Evolutionary conservation across 2,113 vertebrate genomes (phyloP).

Genomic region (Bagarius yarrelli): DNA sequence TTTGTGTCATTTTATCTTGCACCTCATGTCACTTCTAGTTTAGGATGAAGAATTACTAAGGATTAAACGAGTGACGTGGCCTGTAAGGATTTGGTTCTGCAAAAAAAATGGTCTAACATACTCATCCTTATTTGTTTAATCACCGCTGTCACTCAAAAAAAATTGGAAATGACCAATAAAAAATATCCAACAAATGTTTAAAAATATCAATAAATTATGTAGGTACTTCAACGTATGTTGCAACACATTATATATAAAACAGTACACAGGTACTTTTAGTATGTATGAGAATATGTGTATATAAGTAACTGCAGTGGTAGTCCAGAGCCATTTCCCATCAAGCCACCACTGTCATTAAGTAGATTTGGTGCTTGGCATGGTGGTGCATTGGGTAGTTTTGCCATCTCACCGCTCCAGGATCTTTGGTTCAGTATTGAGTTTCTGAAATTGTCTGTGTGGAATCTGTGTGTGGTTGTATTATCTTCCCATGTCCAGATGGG

Average conservation of each 20-base stretch:
- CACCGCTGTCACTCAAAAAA: neutral
- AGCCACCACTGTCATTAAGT: neutral
- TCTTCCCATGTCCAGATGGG: neutral
- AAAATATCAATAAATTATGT: no score
- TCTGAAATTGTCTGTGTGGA: neutral
- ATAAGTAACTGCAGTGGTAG: neutral
- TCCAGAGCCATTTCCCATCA: no score
- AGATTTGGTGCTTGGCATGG: neutral
- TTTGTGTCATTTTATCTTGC: neutral
- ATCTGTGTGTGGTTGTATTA: neutral
- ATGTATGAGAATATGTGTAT: no score
- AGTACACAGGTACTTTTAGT: no score
- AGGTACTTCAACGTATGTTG: no score
- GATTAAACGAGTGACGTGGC: conserved; percentile 29
- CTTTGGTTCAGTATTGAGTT: neutral
- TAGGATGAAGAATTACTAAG: conserved; percentile 5
- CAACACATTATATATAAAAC: no score
- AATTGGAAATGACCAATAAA: no score
- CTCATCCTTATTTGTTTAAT: conserved; percentile 6
- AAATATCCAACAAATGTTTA: no score
- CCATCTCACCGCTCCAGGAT: neutral
- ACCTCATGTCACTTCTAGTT: neutral
- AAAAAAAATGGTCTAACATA: conserved; percentile 3
- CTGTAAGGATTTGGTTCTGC: conserved; percentile 6
- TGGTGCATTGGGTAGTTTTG: neutral